Evolutionary conservation across 2,888 invertebrate genomes (phyloP), one percentile per base, ranked within the genome.

Genomic region (Ommatoiulus sabulosus): DNA sequence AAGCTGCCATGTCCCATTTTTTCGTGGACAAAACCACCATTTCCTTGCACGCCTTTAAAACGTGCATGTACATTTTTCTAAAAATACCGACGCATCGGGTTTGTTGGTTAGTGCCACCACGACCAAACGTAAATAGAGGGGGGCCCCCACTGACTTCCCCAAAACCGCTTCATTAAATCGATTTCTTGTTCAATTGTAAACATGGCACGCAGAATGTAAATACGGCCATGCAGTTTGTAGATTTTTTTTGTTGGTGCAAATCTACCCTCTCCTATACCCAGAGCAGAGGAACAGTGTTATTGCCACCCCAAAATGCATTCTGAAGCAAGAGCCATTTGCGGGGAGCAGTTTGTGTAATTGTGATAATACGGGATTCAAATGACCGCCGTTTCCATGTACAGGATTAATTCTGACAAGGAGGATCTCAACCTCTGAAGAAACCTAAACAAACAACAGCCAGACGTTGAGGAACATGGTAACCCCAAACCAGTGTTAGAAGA

Each of bases 101-200:
- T 48, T 48, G 57, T 57, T 57, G 57, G 57, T 57, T 57, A 57
- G 15, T 12, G 12, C 12, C 12, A 12, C 48, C 48, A 48, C 12
- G 48, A 57, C 57, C 57, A 17, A 57, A 57, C 12, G 57, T 57
- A 57, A 57, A 57, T 17, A 17, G 57, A 57, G 57, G 17, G 52
- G 57, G 57, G 57, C 10, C 57, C 57, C 4, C 10, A 57, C 15
- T 15, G 17, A 17, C 57, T 57, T 57, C 17, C 57, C 17, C 57
- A 57, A 48, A 57, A 57, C 57, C 57, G 57, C 57, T 57, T 57
- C 57, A 57, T 57, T 57, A 57, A 57, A 57, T 57, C 57, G 57
- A 57, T 57, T 57, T 57, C 57, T 57, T 57, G 57, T 57, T 57
- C 57, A 57, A 57, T 57, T 57, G 57, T 57, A 57, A 57, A 57